Conservation (phyloP, 2,113 vertebrate species). For the Paraplagusia blochii region DNA sequence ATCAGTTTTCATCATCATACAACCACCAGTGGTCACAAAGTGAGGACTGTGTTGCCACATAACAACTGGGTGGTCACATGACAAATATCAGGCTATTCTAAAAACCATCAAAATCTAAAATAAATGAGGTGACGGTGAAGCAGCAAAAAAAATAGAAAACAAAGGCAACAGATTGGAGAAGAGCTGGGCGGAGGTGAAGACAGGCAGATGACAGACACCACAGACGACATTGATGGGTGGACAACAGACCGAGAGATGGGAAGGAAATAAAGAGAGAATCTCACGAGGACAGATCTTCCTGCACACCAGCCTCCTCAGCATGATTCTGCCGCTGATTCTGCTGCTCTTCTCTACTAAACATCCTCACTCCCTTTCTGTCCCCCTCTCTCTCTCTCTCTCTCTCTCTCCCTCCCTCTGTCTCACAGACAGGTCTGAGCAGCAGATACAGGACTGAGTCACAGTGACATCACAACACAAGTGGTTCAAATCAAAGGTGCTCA, state of each 20-base stretch:
- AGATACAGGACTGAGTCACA: too few species aligned
- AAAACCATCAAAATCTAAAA: too few species aligned
- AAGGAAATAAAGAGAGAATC: conserved; percentile 30
- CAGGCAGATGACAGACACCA: not conserved
- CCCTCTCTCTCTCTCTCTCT: conserved; percentile 3
- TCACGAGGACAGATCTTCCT: conserved; percentile 81
- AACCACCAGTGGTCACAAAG: too few species aligned
- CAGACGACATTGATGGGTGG: not conserved
- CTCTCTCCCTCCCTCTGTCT: not conserved
- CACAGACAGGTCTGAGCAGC: too few species aligned
- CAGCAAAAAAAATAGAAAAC: not conserved
- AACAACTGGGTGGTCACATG: too few species aligned
- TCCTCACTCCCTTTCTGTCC: not conserved
- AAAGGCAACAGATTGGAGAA: conserved; percentile 38
- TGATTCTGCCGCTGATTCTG: conserved; percentile 66
- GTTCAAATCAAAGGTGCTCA: too few species aligned
- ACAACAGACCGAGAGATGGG: not conserved
- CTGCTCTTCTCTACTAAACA: conserved; percentile 35
- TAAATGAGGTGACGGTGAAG: not conserved
- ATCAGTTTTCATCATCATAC: too few species aligned
- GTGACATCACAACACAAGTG: too few species aligned
- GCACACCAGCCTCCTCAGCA: conserved; percentile 83
- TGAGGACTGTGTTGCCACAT: too few species aligned
- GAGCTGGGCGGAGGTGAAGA: not conserved
- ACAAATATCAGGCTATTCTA: too few species aligned